phyloP scores from a whole-genome alignment of 2,888 invertebrate genomes.

The Hemaris fuciformis region DNA sequence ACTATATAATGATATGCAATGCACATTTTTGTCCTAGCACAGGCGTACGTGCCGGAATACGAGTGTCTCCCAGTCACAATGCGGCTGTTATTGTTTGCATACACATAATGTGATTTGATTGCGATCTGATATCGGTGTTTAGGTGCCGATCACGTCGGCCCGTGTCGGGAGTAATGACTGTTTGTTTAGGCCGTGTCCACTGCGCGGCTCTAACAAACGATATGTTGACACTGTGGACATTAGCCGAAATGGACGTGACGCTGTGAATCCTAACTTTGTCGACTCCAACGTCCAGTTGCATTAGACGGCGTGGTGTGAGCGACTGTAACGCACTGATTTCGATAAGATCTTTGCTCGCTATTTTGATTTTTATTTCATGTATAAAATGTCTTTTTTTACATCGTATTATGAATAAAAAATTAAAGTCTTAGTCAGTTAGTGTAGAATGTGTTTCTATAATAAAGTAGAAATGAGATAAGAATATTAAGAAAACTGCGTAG shows the following conservation, averaged over 20 bases:
- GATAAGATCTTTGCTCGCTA: no score
- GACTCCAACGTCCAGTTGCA: conserved; percentile 24
- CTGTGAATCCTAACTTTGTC: conserved; percentile 44
- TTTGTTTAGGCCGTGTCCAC: conserved; percentile 67
- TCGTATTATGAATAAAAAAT: no score
- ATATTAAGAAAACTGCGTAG: no score
- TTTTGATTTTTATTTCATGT: no score
- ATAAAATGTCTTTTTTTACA: no score
- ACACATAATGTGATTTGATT: conserved; percentile 19
- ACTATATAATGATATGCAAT: no score
- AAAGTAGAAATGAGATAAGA: no score
- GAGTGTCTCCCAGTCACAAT: neutral
- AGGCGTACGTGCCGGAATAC: neutral
- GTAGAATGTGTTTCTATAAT: no score
- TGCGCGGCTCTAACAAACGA: conserved; percentile 35
- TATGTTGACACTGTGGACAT: conserved; percentile 61
- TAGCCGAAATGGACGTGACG: conserved; percentile 56
- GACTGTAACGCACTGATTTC: no score
- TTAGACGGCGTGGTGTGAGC: neutral
- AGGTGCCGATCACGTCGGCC: conserved; percentile 31
- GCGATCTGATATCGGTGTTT: conserved; percentile 26
- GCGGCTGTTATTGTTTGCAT: conserved; percentile 14
- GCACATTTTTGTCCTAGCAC: no score
- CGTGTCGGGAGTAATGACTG: conserved; percentile 58
- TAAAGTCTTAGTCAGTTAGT: no score